Conservation (phyloP, 2,888 invertebrate species). For the Eristalis intricaria region DNA sequence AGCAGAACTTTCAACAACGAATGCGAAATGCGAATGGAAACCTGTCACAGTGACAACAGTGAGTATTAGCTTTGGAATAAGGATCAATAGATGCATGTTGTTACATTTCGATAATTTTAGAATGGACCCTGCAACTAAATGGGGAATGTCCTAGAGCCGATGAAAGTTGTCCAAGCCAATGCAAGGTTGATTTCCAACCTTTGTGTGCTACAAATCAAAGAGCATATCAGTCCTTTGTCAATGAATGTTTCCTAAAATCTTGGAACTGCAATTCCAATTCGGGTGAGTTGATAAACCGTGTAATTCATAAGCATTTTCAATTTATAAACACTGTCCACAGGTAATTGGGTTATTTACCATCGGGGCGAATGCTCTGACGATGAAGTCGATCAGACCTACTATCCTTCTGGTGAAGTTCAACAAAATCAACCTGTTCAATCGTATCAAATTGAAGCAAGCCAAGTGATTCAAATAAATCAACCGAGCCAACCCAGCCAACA, state of each 20-base stretch:
- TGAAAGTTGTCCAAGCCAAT: background rate
- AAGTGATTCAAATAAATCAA: background rate
- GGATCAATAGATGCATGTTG: background rate
- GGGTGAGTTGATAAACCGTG: background rate
- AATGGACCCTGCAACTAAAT: conserved; percentile 24
- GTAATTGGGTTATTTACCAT: background rate
- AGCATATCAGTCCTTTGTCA: background rate
- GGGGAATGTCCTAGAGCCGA: conserved; percentile 1
- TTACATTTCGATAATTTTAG: background rate
- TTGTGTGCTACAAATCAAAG: background rate
- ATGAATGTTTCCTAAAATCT: background rate
- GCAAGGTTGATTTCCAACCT: background rate
- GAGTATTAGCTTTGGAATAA: background rate
- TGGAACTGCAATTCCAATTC: background rate
- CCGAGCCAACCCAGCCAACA: background rate
- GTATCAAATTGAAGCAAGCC: background rate
- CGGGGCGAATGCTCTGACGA: background rate
- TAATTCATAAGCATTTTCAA: background rate
- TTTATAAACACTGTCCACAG: background rate
- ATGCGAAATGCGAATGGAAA: conserved; percentile 52
- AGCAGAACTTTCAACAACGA: conserved; percentile 31
- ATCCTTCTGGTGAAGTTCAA: background rate
- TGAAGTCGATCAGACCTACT: background rate
- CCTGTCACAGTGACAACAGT: conserved; percentile 42
- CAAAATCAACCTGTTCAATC: background rate